Conservation (phyloP, 2,797 vertebrate genomes). For the Amniataba percoides region DNA sequence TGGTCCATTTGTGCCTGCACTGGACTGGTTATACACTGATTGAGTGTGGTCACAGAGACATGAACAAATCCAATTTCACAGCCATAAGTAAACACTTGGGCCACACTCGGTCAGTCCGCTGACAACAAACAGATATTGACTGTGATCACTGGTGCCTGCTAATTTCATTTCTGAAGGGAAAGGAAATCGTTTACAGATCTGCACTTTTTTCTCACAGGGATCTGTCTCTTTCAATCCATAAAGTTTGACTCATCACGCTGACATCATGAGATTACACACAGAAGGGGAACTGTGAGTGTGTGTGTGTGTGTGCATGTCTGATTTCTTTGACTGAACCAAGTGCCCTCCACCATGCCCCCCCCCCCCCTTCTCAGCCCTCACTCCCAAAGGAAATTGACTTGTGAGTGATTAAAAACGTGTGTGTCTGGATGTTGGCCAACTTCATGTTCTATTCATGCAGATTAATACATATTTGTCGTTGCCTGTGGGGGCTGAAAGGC, state of each 20-base stretch:
- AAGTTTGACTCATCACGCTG: slow-evolving; percentile 19
- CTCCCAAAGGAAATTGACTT: slow-evolving; percentile 79
- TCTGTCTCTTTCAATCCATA: slow-evolving; percentile 30
- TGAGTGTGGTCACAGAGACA: slow-evolving; percentile 42
- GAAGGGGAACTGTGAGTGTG: background rate
- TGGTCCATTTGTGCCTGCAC: background rate
- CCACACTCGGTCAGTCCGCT: slow-evolving; percentile 61
- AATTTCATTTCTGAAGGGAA: slow-evolving; percentile 56
- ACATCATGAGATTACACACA: slow-evolving; percentile 22
- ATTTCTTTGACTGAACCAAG: slow-evolving; percentile 48
- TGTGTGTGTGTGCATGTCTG: slow-evolving; percentile 22
- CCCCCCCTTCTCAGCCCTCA: slow-evolving; percentile 31
- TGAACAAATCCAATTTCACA: slow-evolving; percentile 50
- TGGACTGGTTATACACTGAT: slow-evolving; percentile 11
- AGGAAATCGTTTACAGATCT: slow-evolving; percentile 33
- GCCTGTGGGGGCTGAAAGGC: slow-evolving; percentile 82
- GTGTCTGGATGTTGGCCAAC: slow-evolving; percentile 80
- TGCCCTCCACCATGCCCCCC: slow-evolving; percentile 41
- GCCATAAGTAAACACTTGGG: slow-evolving; percentile 64
- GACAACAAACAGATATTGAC: slow-evolving; percentile 75
- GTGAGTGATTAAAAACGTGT: slow-evolving; percentile 84
- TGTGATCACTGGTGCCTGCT: slow-evolving; percentile 65
- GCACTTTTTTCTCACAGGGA: slow-evolving; percentile 21
- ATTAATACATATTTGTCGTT: slow-evolving; percentile 87
- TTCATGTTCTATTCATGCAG: slow-evolving; percentile 88